Percentiles rank a stretch among this genome's conserved stretches.
These are phyloP conservation scores for Dromas ardeola DNA, from an alignment of 2,113 vertebrate species.

Conservation along the genomic window DNA sequence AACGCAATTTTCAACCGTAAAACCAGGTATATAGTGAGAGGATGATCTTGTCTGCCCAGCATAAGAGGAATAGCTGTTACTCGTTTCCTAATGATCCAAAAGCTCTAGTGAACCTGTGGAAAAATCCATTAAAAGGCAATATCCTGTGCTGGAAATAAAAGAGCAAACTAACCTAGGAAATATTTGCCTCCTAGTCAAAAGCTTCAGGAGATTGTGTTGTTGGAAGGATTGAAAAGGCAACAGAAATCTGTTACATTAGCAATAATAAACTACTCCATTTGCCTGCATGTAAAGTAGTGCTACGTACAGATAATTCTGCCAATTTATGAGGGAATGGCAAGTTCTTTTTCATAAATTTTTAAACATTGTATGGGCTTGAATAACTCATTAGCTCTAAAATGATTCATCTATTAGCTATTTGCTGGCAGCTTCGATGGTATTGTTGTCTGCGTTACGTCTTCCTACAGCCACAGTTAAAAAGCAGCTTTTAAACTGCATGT, in stretches of 20 bases:
- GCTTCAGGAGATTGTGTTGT: background rate
- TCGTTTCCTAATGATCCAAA: background rate
- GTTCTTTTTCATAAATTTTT: conserved; percentile 20
- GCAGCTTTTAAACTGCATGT: background rate
- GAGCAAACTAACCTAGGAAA: background rate
- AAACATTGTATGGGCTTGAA: background rate
- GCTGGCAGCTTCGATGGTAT: conserved; percentile 3
- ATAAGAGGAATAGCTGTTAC: background rate
- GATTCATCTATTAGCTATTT: conserved; percentile 45
- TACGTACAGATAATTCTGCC: background rate
- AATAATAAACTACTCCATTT: background rate
- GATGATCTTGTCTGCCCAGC: background rate
- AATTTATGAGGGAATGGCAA: background rate
- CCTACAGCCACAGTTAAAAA: background rate
- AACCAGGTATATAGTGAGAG: background rate
- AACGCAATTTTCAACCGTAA: background rate
- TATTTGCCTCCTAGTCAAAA: background rate
- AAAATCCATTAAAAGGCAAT: background rate
- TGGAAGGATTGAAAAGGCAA: background rate
- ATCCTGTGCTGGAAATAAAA: background rate
- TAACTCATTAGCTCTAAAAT: conserved; percentile 33
- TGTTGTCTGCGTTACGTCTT: background rate
- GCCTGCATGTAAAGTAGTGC: background rate
- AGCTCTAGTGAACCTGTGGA: background rate
- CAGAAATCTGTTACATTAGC: background rate